Evolutionary conservation across 92 coral and sea anemone genomes (phyloP), one percentile per base, ranked within the genome.

Genomic region (Zoanthus solanderi): DNA sequence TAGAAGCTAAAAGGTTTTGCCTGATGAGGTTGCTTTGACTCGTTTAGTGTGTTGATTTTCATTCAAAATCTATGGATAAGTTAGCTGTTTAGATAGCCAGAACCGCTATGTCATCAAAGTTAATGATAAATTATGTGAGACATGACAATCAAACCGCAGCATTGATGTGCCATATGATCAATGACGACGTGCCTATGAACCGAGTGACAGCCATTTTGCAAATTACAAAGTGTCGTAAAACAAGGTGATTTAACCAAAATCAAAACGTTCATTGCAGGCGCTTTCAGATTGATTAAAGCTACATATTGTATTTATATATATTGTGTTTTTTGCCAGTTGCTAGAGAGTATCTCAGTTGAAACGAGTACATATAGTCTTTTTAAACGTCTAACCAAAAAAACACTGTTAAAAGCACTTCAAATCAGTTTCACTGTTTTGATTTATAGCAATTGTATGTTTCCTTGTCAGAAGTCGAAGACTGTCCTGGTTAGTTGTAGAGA

Each of bases 401-500:
- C 58, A 53, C 58, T 53, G 58, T 53, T 53, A 53, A 58, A 58
- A 14, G 66, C 16, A 14, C 1, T 58, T 58, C n/a, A 58, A 58
- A 58, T 58, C 66, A 58, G 66, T 58, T 58, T 58, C 5, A 14
- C 2, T 58, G 16, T 58, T 56, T 11, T 11, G n/a, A 1, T 58
- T 58, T 58, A 58, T 11, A 58, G 4, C 42, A 2, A 7, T 23
- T 0, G 0, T 69, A 13, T 2, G 6, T 69, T 69, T 69, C 46
- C 37, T 9, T 54, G n/a, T 9, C 72, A 94, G 98, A 90, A 88
- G 32, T 93, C 94, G 15, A 93, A 87, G 42, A 89, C 96, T 79
- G 65, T 97, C n/a, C 92, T 97, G 81, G 93, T 97, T 80, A 94
- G 98, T 90, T 97, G 99, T 83, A 95, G 89, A 82, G 99, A 97